Base-by-base conservation (phyloP, 2,797 vertebrate species). In the Rhinoraja longicauda region DNA sequence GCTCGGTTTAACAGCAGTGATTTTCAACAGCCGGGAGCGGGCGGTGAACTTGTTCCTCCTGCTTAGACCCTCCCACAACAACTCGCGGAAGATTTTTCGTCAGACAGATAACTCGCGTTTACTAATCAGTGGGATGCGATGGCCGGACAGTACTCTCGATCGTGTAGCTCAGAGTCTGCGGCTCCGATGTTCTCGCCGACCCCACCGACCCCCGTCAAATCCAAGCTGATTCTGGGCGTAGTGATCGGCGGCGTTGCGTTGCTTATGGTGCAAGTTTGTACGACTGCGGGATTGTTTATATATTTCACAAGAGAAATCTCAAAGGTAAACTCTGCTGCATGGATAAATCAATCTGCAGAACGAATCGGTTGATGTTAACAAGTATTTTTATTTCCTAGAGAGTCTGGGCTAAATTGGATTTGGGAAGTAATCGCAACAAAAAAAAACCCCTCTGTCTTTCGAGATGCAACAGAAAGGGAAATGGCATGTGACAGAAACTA, bases 251-350 rank as follows among this genome's bases (percentile, higher is more conserved):
- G 97, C 93, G 96, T 97, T 24, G 96, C 96, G 93, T 96, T 97
- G 94, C 95, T 97, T 93, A 97, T 97, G 45, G 94, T 98, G 93
- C 97, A 98, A 95, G 95, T 98, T 45, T 97, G 97, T 59, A 97
- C 96, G 93, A 97, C 97, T 94, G 97, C 97, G 0, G 97, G 96
- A 75, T 96, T 97, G 94, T 98, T 98, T 95, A 97, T 97, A 94
- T 97, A 97, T 95, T 97, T 98, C 95, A 97, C 97, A 95, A 96
- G 96, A 96, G 97, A 97, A 94, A 96, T 98, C 95, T 97, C 97
- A 8, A 97, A 97, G 96, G 97, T 98, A 95, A 95, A 96, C 6
- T 59, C 64, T 93, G 39, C 72, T 2, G 1, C 32, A 59, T 6
- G 84, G 29, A 3, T 62, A 8, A 19, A 88, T 36, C 0, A 2